phyloP scores from a whole-genome alignment of 2,888 invertebrate species.

The Cantharis lateralis region DNA sequence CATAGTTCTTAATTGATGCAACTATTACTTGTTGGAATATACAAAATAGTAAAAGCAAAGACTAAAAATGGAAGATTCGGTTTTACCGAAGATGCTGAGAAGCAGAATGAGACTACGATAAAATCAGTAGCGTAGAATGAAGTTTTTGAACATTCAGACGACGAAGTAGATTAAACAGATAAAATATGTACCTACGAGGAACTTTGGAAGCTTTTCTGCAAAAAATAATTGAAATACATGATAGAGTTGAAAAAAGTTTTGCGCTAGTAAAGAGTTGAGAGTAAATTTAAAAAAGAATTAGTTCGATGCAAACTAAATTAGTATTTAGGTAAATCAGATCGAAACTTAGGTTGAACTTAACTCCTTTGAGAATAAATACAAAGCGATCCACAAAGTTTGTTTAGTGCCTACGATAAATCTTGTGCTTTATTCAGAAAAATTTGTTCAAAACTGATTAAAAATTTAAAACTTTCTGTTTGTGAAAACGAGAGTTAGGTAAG shows the following conservation, averaged over 20 bases:
- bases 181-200: not conserved
- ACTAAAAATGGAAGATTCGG: not conserved
- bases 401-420: not conserved
- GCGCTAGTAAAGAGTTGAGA: not conserved
- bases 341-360: not conserved
- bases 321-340: not conserved
- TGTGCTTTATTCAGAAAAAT: not conserved
- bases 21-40: not conserved
- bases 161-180: not conserved
- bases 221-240: not conserved
- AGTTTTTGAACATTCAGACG: not conserved
- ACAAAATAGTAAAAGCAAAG: not conserved
- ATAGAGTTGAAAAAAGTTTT: not conserved
- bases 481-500: not conserved
- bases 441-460: not conserved
- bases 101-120: not conserved
- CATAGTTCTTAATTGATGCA: not conserved
- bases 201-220: not conserved
- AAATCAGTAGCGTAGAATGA: not conserved
- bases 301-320: not conserved
- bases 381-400: not conserved
- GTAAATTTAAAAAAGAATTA: not conserved
- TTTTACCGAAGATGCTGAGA: not conserved
- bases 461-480: not conserved
- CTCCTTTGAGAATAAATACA: not conserved